Base-by-base conservation (phyloP, 2,797 vertebrate species). In the Gymnothorax reevesii region DNA sequence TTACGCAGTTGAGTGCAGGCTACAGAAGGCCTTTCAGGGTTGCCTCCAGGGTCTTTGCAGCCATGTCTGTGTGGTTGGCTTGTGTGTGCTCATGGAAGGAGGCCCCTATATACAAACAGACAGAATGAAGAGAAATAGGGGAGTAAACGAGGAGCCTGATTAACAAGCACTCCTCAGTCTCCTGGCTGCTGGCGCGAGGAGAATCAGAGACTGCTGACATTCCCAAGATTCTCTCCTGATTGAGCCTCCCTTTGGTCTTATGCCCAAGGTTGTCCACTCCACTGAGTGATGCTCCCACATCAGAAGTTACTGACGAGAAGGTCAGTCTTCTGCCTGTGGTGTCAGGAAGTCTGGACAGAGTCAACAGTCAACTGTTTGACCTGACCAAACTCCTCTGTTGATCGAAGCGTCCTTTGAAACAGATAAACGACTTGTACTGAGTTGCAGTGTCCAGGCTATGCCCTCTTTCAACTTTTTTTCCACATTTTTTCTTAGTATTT, bases 171-270 rank as follows among this genome's bases (percentile, higher is more conserved):
- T 55, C 83, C 83, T 66, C 17, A 17, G 57, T 66, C 84, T 87
- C 83, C 85, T 9, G 17, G 33, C 57, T 27, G 27, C 69, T 22
- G 13, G 22, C 12, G 20, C 5, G 20, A 9, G 55, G 17, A 73
- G 57, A 22, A 33, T 8, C 82, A 7, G 57, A 22, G 69, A 22
- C 66, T 22, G 59, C 69, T 79, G 83, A 60, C 64, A 84, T 62
- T 80, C 49, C 42, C 75, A 22, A 75, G 82, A n/a, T 22, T 75
- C 17, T 33, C 64, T 57, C 22, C 4, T 25, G 60, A 55, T 25
- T n/a, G 66, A 25, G 49, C 20, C 20, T 17, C n/a, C 75, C 33
- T 85, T 77, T 85, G 71, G 84, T 77, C 84, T 79, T 1, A 54
- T 13, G 27, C 71, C 42, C 27, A 49, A 49, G 84, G 54, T 22